Evolutionary conservation across 2,888 invertebrate species (phyloP), one percentile per base, ranked within the genome.

Genomic region (Phalera bucephala): DNA sequence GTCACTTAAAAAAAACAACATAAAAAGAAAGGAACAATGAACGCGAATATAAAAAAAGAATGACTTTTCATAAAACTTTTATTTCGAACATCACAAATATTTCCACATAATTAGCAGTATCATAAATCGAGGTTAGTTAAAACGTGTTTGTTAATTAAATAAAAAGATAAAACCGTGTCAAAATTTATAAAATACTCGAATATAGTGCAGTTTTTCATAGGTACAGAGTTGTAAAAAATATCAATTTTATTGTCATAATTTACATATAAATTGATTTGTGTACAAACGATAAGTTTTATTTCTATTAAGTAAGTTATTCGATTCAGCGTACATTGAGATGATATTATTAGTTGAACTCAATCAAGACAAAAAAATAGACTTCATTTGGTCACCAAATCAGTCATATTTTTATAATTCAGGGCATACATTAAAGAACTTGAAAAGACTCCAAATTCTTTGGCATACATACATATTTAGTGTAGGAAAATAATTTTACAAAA

Each of bases 1-100:
- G n/a, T n/a, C n/a, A n/a, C n/a, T n/a, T n/a, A n/a, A n/a, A n/a
- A n/a, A n/a, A n/a, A n/a, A n/a, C n/a, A n/a, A n/a, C n/a, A n/a
- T n/a, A n/a, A n/a, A n/a, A n/a, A n/a, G n/a, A n/a, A n/a, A n/a
- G n/a, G n/a, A n/a, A n/a, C n/a, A n/a, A n/a, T n/a, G n/a, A n/a
- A n/a, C n/a, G 17, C 17, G 5, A 3, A 17, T 17, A 19, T 10
- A 11, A 10, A 29, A 19, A 29, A 29, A 3, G 11, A 11, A 12
- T 15, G 22, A 40, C 41, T 31, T 61, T 62, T 58, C 45, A 47
- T 60, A 68, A 53, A 68, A 68, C 56, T 79, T 83, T 58, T 80
- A 78, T 76, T 76, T 57, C 49, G 67, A 80, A 79, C 83, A 80
- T 81, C 81, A 81, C 77, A 81, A 81, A 74, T 75, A 77, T 64